These are phyloP conservation scores for Apis florea DNA, from an alignment of 1,140 invertebrate species.

Conservation along the genomic window DNA sequence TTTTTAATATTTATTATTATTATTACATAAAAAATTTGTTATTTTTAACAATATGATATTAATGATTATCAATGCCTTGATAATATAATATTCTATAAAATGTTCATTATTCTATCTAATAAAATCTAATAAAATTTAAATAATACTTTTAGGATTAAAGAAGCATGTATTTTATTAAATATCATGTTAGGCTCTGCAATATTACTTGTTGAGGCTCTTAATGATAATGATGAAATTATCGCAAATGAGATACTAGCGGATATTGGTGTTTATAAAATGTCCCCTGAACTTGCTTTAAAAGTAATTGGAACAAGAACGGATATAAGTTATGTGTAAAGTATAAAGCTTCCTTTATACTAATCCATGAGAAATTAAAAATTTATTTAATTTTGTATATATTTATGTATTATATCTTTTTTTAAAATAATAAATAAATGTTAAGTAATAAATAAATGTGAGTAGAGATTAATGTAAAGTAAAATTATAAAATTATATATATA, in stretches of 20 bases:
- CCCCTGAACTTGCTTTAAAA: conserved; percentile 81
- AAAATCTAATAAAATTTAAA: conserved; percentile 5
- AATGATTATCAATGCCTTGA: neutral
- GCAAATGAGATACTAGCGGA: conserved; percentile 83
- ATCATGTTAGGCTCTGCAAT: conserved; percentile 88
- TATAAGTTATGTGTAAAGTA: conserved; percentile 54
- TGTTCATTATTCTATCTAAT: neutral
- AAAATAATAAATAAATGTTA: neutral
- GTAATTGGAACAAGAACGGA: conserved; percentile 83
- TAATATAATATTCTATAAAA: neutral
- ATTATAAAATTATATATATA: conserved; percentile 11
- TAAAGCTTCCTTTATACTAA: neutral
- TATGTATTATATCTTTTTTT: neutral
- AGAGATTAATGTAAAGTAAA: neutral
- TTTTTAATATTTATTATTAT: neutral
- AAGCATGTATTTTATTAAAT: conserved; percentile 89
- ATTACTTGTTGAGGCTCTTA: conserved; percentile 85
- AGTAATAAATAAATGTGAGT: no score
- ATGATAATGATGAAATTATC: conserved; percentile 76
- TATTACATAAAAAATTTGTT: conserved; percentile 1
- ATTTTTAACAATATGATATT: neutral
- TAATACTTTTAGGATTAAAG: conserved; percentile 85
- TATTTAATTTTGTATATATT: conserved; percentile 18
- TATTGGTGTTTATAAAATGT: conserved; percentile 83
- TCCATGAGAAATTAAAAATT: conserved; percentile 15